phyloP scores from a whole-genome alignment of 2,888 invertebrate species.

The Drosophila fulvimacula region DNA sequence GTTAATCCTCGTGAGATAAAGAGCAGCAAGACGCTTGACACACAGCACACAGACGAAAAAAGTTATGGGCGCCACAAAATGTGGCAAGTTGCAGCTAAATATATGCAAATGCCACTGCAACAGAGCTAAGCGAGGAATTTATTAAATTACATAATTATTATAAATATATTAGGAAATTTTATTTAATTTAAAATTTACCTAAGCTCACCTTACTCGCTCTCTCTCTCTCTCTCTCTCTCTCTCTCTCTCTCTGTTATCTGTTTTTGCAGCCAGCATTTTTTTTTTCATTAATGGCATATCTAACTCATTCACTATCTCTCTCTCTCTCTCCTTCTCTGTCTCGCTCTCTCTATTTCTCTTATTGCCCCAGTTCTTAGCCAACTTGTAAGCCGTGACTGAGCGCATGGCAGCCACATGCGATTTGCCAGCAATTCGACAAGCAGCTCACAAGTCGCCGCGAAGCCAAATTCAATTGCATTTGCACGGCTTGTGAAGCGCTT shows the following conservation, averaged over 20 bases:
- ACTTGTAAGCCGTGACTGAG: slow-evolving; percentile 49
- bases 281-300: slow-evolving; percentile 20
- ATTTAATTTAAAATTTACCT: neutral
- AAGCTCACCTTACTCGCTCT: neutral
- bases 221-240: neutral
- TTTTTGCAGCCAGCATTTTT: slow-evolving; percentile 29
- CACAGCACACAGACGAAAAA: too few species aligned
- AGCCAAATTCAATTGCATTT: slow-evolving; percentile 56
- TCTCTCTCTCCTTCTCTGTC: neutral
- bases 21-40: slow-evolving; percentile 67
- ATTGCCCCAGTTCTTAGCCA: slow-evolving; percentile 31
- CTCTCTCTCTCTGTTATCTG: neutral
- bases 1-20: slow-evolving; percentile 76
- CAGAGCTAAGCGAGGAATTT: neutral
- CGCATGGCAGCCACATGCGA: slow-evolving; percentile 51
- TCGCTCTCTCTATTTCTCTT: neutral
- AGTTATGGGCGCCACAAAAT: slow-evolving; percentile 15
- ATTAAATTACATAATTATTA: neutral
- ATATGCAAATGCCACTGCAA: slow-evolving; percentile 17
- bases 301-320: neutral
- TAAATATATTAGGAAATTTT: neutral
- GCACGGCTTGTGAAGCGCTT: slow-evolving; percentile 11
- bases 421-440: slow-evolving; percentile 31
- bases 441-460: slow-evolving; percentile 21
- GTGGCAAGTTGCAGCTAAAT: slow-evolving; percentile 48